Evolutionary conservation across 2,113 vertebrate genomes (phyloP).

Genomic region (Aramus guarauna): DNA sequence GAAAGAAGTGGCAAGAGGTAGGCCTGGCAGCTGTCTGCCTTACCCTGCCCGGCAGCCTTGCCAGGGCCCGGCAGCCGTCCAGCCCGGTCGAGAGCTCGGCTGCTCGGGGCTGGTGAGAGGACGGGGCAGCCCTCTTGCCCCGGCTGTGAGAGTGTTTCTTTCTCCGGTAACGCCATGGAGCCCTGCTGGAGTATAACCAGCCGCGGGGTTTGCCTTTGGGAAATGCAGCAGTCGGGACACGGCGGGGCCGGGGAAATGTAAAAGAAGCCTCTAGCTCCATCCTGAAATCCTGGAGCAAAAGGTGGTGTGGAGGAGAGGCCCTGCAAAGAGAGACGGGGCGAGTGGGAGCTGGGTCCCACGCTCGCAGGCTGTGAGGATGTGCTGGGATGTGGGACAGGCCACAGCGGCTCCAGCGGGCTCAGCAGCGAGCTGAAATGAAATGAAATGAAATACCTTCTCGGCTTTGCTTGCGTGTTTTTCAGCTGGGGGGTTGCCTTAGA

Average conservation of each 20-base stretch:
- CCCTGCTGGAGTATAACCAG: neutral
- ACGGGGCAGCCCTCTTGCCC: neutral
- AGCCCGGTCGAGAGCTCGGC: neutral
- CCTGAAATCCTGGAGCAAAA: neutral
- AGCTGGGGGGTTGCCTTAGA: neutral
- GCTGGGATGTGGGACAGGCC: neutral
- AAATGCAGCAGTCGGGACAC: fast-evolving
- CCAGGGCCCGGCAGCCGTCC: neutral
- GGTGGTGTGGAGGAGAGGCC: neutral
- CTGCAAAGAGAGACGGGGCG: fast-evolving
- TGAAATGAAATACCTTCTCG: neutral
- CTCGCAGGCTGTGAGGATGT: neutral
- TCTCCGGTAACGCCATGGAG: neutral
- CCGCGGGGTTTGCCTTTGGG: neutral
- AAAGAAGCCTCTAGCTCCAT: neutral
- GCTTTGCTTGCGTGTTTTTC: neutral
- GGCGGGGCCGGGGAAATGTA: neutral
- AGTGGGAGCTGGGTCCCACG: fast-evolving
- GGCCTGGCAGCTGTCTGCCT: constrained; percentile 58
- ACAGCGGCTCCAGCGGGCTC: neutral
- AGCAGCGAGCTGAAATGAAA: neutral
- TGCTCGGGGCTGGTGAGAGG: neutral
- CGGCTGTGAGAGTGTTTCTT: neutral
- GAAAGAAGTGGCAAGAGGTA: constrained; percentile 31
- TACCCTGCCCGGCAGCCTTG: neutral